Evolutionary conservation across 2,888 invertebrate species (phyloP).

Genomic region (Loripinus fragilis): DNA sequence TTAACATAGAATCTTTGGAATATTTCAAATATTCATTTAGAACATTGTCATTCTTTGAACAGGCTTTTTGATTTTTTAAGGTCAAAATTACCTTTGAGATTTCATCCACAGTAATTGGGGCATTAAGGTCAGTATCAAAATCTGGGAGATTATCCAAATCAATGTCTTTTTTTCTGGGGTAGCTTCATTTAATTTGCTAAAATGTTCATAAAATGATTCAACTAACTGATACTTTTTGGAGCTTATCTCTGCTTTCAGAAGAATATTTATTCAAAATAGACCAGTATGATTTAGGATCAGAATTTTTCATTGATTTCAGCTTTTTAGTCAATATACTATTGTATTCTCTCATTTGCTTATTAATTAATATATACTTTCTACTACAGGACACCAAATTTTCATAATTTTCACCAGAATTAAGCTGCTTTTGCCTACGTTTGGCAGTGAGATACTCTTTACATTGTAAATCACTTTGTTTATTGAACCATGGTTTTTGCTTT

Average conservation of each 20-base stretch:
- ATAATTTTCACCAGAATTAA: conserved; percentile 6
- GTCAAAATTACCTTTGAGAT: background rate
- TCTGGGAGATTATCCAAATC: background rate
- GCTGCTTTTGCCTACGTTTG: background rate
- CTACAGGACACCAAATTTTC: background rate
- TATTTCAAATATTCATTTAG: conserved; percentile 12
- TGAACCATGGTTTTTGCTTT: conserved; percentile 10
- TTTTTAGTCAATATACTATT: background rate
- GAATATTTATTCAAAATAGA: conserved; percentile 16
- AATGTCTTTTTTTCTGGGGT: background rate
- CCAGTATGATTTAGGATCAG: conserved; percentile 18
- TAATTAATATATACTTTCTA: background rate
- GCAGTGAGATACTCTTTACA: background rate
- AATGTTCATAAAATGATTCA: conserved; percentile 14
- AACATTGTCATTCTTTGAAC: conserved; percentile 9
- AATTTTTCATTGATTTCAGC: background rate
- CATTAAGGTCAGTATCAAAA: background rate
- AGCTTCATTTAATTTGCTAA: conserved; percentile 11
- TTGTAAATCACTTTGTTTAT: conserved; percentile 11
- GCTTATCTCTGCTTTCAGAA: background rate
- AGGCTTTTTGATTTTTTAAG: conserved; percentile 12
- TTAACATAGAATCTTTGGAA: conserved; percentile 1
- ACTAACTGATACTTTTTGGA: conserved; percentile 11
- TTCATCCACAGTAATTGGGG: conserved; percentile 7
- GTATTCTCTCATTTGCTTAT: conserved; percentile 3